Conservation (phyloP, 1,140 invertebrate genomes). For the Macrosteles quadrilineatus region DNA sequence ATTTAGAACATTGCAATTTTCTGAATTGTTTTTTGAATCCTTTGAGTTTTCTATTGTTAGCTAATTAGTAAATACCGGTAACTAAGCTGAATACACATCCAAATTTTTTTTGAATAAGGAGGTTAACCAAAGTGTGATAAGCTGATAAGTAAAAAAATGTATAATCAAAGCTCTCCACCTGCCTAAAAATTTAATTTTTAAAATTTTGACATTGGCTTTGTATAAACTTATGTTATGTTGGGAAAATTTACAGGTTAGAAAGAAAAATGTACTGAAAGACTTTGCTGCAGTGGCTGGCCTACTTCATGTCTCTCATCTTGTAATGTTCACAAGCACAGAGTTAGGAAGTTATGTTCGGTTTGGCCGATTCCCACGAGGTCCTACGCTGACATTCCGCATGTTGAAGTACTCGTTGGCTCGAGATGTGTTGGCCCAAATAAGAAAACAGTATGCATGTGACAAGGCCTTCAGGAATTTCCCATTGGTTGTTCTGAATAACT, state of each 20-base stretch:
- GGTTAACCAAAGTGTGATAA: no score
- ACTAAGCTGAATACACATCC: no score
- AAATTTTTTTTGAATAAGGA: no score
- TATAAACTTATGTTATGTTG: no score
- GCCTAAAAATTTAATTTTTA: no score
- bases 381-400: slow-evolving; percentile 85
- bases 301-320: slow-evolving; percentile 88
- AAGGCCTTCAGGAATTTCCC: slow-evolving; percentile 85
- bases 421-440: slow-evolving; percentile 84
- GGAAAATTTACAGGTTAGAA: slow-evolving; percentile 74
- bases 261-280: slow-evolving; percentile 89
- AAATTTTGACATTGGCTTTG: no score
- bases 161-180: no score
- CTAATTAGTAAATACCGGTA: no score
- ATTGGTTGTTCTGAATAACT: slow-evolving; percentile 92
- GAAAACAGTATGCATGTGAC: slow-evolving; percentile 78
- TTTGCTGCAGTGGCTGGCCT: slow-evolving; percentile 86
- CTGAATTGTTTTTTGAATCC: no score
- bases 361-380: slow-evolving; percentile 75
- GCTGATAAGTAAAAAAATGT: no score
- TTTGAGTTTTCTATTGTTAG: no score
- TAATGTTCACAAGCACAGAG: slow-evolving; percentile 83
- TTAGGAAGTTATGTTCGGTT: slow-evolving; percentile 82
- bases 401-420: slow-evolving; percentile 77
- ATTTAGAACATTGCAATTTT: no score